These are phyloP conservation scores for Oncopeltus fasciatus DNA, from an alignment of 1,140 invertebrate genomes.

Conservation along the genomic window DNA sequence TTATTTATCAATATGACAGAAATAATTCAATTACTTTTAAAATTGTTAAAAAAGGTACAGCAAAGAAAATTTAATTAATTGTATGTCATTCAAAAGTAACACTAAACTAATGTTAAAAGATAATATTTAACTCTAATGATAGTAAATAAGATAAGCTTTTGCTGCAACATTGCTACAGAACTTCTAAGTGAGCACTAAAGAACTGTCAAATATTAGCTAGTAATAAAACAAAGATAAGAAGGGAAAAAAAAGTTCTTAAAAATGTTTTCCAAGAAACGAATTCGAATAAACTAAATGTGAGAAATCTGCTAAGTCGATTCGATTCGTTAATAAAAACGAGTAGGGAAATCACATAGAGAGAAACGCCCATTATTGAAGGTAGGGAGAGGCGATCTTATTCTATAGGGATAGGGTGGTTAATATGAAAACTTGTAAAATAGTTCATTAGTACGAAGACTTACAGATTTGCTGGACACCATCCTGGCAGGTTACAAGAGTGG, in stretches of 20 bases:
- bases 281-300: neutral
- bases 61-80: no score
- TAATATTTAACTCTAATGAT: no score
- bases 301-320: neutral
- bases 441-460: neutral
- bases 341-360: neutral
- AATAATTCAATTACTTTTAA: no score
- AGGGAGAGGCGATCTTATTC: neutral
- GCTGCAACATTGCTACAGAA: no score
- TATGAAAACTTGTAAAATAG: neutral
- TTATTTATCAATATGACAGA: no score
- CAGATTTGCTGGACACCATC: constrained; percentile 12
- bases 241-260: neutral
- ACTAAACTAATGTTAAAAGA: no score
- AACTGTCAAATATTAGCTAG: neutral
- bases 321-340: neutral
- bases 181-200: neutral
- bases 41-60: no score
- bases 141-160: no score
- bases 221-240: neutral
- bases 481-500: neutral
- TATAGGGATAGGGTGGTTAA: neutral
- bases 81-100: no score
- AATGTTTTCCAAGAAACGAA: neutral
- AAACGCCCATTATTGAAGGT: neutral